phyloP scores from a whole-genome alignment of 2,113 vertebrate species.

The Oceanodroma tethys region DNA sequence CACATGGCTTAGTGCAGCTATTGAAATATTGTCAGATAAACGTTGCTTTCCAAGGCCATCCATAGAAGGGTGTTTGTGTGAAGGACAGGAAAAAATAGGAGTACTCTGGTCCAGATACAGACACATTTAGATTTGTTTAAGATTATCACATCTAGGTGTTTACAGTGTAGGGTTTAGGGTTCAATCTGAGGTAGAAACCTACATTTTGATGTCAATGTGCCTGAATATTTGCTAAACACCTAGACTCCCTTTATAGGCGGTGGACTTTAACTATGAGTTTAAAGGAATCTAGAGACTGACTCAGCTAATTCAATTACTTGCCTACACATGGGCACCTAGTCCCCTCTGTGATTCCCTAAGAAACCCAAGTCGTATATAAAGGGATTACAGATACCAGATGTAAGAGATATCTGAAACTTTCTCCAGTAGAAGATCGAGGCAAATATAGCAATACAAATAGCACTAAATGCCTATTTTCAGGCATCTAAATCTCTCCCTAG shows the following conservation, averaged over 20 bases:
- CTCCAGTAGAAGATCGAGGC: neutral
- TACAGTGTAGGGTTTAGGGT: neutral
- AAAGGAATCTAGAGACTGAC: neutral
- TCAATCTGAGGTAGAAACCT: neutral
- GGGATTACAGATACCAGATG: neutral
- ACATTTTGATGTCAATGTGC: neutral
- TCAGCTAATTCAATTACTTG: neutral
- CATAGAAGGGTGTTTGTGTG: neutral
- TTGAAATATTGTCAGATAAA: neutral
- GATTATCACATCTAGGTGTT: neutral
- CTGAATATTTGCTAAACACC: neutral
- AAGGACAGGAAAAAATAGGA: neutral
- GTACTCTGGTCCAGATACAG: neutral
- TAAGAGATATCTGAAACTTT: neutral
- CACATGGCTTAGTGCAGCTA: neutral
- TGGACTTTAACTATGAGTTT: neutral
- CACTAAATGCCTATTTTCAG: neutral
- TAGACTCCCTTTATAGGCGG: neutral
- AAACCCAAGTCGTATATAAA: neutral
- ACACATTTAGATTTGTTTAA: neutral
- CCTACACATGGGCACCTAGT: neutral
- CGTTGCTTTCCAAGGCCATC: neutral
- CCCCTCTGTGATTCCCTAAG: neutral
- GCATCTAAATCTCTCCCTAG: neutral
- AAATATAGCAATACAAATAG: neutral